Base-by-base conservation (phyloP, 1,140 invertebrate genomes). In the Homalodisca vitripennis region DNA sequence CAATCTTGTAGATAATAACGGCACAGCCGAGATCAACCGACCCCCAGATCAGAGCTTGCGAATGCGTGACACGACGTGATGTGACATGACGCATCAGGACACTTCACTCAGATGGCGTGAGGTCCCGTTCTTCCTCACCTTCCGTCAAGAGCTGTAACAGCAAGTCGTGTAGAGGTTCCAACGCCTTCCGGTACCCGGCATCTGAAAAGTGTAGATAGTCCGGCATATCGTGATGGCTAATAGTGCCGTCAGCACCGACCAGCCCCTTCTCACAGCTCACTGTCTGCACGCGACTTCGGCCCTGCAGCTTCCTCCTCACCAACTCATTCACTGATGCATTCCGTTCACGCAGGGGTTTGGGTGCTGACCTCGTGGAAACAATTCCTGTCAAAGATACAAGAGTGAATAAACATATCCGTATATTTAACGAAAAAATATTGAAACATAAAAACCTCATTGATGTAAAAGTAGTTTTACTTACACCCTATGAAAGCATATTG, bases 131-230 rank as follows among this genome's bases (percentile, higher is more conserved):
- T 20, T 82, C 79, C 79, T 91, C 89, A 71, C 86, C 85, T 80
- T 92, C 91, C 75, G 82, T 86, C 32, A 93, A 79, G 71, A 93
- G 84, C 78, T 93, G 89, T 68, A 86, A 82, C 14, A 93, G 79
- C 69, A 92, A 81, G 79, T 92, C 90, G 80, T 91, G 84, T 32
- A 93, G 85, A 32, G 90, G 89, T 79, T 92, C 90, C 81, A 93
- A 93, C 26, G 89, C 88, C 79, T 94, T 94, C 74, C 86, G 83
- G 80, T 93, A 93, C 48, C 92, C 93, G 64, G 87, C 82, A 79
- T 90, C 89, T 1, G 92, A 94, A 32, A 94, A 84, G 77, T 94
- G 90, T 30, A 95, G 83, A 80, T 94, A 96, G 80, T 97, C 94
- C 76, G 89, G 87, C 90, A 96, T 92, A 77, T 95, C 93, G 75